Base-by-base conservation (phyloP, 2,888 invertebrate genomes). In the Melipona beecheii region DNA sequence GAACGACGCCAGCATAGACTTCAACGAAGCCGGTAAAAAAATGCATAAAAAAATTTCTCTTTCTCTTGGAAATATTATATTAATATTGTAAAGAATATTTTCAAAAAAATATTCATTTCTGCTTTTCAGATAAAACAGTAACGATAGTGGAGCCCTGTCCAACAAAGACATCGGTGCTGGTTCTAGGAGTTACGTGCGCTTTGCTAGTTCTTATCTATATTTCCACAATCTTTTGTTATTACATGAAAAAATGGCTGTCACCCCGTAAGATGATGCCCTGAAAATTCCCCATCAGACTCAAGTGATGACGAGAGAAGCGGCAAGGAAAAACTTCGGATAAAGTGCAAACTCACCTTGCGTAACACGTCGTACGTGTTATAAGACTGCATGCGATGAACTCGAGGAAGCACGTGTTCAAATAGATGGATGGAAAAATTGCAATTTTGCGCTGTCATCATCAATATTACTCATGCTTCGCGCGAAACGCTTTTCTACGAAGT, bases 121-220 rank as follows among this genome's bases (percentile, higher is more conserved):
- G 4, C 62, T 87, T 95, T 96, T 2, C 96, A 97, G 98, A 98
- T 94, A 98, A 98, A 96, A 98, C 98, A 77, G 97, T 98, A 89
- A 98, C 98, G 89, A 97, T 98, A 88, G 97, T 98, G 90, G 98
- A 98, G 94, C 98, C 98, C 21, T 98, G 98, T 94, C 98, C 98
- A 70, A 98, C 98, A 92, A 98, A 98, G 95, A 97, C 97, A 49
- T 98, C 98, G 11, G 97, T 99, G n/a, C 95, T 98, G 90, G 97
- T 98, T 56, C 95, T 99, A 83, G 98, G 98, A 84, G 98, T 98
- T 50, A 98, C 98, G 76, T 98, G 98, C 94, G 98, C 98, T 81
- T 96, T 98, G 84, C 96, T 99, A 92, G 96, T 98, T 75, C 96
- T 98, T 79, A 96, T 98, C 78, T 98, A 98, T 95, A 97, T 98